Conservation (phyloP, 2,113 vertebrate genomes). For the Otocyon megalotis region DNA sequence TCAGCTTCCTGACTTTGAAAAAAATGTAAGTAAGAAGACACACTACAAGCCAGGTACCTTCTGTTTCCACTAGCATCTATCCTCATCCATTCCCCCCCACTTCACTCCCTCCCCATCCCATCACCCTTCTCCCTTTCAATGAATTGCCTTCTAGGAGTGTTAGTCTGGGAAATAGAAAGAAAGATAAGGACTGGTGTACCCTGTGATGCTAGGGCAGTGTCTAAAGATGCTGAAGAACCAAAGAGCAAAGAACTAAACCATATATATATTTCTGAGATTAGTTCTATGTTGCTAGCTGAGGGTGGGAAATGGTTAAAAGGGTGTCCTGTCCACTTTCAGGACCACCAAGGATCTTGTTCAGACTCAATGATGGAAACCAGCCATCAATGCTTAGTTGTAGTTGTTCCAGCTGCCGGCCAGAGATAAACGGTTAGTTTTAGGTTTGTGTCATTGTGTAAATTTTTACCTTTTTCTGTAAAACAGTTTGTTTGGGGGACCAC, state of each 20-base stretch:
- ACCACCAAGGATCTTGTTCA: not conserved
- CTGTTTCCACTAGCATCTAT: not conserved
- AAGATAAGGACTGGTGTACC: rapidly evolving
- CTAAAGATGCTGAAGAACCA: not conserved
- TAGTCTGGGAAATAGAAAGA: not conserved
- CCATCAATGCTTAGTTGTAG: not conserved
- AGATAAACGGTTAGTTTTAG: not conserved
- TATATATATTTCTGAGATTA: not conserved
- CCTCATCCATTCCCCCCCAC: no score
- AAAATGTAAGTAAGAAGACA: not conserved
- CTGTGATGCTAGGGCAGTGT: not conserved
- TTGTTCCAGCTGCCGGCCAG: not conserved
- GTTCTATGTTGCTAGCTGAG: not conserved
- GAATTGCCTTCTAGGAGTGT: not conserved
- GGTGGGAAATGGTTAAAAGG: not conserved
- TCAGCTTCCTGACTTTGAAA: not conserved
- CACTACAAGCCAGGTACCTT: not conserved
- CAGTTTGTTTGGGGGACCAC: not conserved
- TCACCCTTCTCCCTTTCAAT: not conserved
- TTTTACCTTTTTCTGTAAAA: not conserved
- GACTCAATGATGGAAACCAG: not conserved
- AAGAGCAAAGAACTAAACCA: not conserved
- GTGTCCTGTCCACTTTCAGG: not conserved
- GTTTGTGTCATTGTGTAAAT: not conserved
- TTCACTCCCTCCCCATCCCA: no score